Percentiles rank a stretch among this genome's conserved stretches.
phyloP scores from a whole-genome alignment of 2,888 invertebrate species.

The Dendrolimus pini region DNA sequence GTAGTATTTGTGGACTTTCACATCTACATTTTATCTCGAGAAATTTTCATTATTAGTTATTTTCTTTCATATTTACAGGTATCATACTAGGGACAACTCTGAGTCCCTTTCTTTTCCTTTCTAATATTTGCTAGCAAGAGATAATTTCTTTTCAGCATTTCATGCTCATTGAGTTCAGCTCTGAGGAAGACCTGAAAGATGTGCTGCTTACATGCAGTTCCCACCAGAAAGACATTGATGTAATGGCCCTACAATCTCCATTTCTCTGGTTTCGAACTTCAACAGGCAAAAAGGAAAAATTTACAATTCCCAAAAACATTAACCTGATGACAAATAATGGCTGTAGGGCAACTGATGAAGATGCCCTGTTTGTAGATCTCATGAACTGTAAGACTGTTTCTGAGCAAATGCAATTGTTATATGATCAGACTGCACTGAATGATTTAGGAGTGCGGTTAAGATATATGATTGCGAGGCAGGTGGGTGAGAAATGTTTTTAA shows the following conservation, averaged over 20 bases:
- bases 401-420: conserved; percentile 81
- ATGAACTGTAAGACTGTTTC: conserved; percentile 71
- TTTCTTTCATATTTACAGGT: no score
- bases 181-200: conserved; percentile 67
- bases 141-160: conserved; percentile 75
- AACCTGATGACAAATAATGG: conserved; percentile 59
- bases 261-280: conserved; percentile 84
- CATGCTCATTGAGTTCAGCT: conserved; percentile 84
- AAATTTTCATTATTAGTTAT: no score
- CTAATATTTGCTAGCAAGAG: no score
- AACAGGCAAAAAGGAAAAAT: conserved; percentile 34
- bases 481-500: conserved; percentile 17
- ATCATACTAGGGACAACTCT: no score
- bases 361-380: conserved; percentile 62
- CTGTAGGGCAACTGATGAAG: conserved; percentile 48
- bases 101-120: no score
- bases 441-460: conserved; percentile 85
- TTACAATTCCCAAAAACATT: conserved; percentile 11
- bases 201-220: conserved; percentile 74
- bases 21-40: no score
- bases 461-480: conserved; percentile 85
- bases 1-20: no score
- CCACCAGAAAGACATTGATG: conserved; percentile 73
- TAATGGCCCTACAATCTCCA: conserved; percentile 81
- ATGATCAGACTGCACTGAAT: conserved; percentile 79